phyloP scores from a whole-genome alignment of 2,113 vertebrate genomes.

The Antigone vipio region DNA sequence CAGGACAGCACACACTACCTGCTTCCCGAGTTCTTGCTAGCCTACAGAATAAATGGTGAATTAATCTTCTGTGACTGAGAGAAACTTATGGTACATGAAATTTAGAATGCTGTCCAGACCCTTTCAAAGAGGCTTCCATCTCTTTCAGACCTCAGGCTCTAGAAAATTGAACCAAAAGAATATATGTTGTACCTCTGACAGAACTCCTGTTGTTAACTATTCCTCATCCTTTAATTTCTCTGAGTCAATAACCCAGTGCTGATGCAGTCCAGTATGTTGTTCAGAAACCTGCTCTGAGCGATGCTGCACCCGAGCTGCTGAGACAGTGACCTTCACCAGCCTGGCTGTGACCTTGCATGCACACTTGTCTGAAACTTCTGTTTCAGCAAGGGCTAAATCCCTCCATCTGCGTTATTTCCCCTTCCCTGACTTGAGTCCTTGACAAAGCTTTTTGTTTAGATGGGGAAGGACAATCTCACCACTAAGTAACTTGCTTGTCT shows the following conservation, averaged over 20 bases:
- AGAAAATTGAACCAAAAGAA: conserved; percentile 62
- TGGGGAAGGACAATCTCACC: neutral
- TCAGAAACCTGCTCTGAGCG: neutral
- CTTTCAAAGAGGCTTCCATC: conserved; percentile 62
- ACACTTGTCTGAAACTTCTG: neutral
- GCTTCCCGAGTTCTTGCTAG: neutral
- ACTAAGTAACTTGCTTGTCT: neutral
- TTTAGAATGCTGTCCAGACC: conserved; percentile 63
- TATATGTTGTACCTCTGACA: conserved; percentile 48
- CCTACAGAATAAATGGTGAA: conserved; percentile 50
- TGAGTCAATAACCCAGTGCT: neutral
- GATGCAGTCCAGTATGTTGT: neutral
- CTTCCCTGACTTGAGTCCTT: neutral
- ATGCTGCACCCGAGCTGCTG: neutral
- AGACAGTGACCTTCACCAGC: neutral
- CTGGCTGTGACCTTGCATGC: neutral
- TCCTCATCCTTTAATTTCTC: conserved; percentile 49
- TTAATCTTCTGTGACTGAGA: conserved; percentile 65
- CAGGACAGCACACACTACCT: neutral
- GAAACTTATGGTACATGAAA: conserved; percentile 60
- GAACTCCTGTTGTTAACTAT: conserved; percentile 47
- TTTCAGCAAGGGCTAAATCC: neutral
- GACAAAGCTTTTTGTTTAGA: neutral
- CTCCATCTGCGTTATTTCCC: neutral
- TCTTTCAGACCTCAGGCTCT: conserved; percentile 60